Base-by-base conservation (phyloP, 2,113 vertebrate species). In the Alethe diademata region DNA sequence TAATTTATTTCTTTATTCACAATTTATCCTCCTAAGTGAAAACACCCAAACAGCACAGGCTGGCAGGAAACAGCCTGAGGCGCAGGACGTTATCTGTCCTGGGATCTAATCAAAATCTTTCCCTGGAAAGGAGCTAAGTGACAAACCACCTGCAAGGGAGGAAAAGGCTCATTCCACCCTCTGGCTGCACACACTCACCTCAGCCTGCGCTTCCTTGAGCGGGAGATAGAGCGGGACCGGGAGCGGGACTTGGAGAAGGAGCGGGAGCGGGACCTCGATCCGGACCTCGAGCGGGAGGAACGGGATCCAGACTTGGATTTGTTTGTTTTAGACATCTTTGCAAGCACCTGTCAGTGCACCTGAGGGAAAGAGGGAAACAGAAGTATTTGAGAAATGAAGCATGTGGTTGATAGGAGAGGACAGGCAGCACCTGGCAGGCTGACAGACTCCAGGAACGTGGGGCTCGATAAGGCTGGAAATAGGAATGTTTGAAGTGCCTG, bases 261-360 rank as follows among this genome's bases (percentile, higher is more conserved):
- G 2, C 98, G 98, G 50, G 99, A 99, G 22, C 99, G 99, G 2
- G 99, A 99, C 15, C 98, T 97, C 7, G 99, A 99, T 4, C 98
- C 98, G 1, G 99, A 99, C 94, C 98, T 98, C 84, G 99, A 98
- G 11, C 98, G 98, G 5, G 99, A 99, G 9, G 98, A 98, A 24
- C 97, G 98, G 75, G 99, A 99, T 14, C 98, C 98, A 70, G 99
- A 99, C 88, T 98, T 99, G 9, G 99, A 99, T 83, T 98, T 99
- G 56, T 98, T 98, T 18, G 98, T 98, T 97, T 99, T 99, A 74
- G 99, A 99, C 99, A 99, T 99, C 97, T 96, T 93, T 96, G 96
- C 95, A 96, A 92, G 83, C 74, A 93, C 95, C 95, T 92, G 97
- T 92, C 96, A 97, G 86, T 74, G 93, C 35, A 93, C 96, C 96